Conservation (phyloP, 2,113 vertebrate genomes). For the Polypterus bichir region DNA sequence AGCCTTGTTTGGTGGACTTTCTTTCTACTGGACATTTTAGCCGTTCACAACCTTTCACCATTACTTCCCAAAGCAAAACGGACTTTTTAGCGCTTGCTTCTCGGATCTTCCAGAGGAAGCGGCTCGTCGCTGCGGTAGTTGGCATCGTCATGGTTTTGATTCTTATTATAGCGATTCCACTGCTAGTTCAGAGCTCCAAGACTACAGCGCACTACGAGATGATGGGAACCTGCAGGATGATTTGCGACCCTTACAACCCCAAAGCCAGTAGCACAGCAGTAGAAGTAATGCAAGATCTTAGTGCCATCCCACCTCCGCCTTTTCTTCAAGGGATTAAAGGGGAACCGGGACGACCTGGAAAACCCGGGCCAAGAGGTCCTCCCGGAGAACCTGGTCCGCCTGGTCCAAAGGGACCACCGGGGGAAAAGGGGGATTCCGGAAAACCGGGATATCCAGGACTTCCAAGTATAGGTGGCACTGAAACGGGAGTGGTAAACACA, state of each 20-base stretch:
- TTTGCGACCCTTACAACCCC: slow-evolving; percentile 66
- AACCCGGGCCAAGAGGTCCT: slow-evolving; percentile 61
- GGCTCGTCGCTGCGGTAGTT: slow-evolving; percentile 50
- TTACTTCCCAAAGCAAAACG: slow-evolving; percentile 51
- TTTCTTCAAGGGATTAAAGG: slow-evolving; percentile 67
- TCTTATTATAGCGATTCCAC: slow-evolving; percentile 53
- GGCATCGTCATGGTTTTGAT: slow-evolving; percentile 58
- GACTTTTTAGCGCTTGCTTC: slow-evolving; percentile 50
- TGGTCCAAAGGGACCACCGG: slow-evolving; percentile 64
- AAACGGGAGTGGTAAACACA: slow-evolving; percentile 46
- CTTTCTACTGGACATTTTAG: slow-evolving; percentile 15
- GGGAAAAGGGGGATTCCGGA: slow-evolving; percentile 52
- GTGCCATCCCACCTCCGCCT: slow-evolving; percentile 51
- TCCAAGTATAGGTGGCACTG: slow-evolving; percentile 30
- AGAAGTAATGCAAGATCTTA: slow-evolving; percentile 64
- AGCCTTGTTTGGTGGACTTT: slow-evolving; percentile 4
- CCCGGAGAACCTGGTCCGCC: slow-evolving; percentile 67
- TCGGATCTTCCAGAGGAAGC: slow-evolving; percentile 46
- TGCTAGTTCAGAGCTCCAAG: slow-evolving; percentile 53
- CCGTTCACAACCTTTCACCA: slow-evolving; percentile 36
- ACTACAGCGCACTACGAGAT: slow-evolving; percentile 71
- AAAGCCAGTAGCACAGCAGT: slow-evolving; percentile 48
- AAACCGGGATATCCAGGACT: slow-evolving; percentile 43
- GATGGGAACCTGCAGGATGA: slow-evolving; percentile 84
- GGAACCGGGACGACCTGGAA: slow-evolving; percentile 64